These are phyloP conservation scores for Drosophila eohydei DNA, from an alignment of 2,888 invertebrate genomes.

Conservation along the genomic window DNA sequence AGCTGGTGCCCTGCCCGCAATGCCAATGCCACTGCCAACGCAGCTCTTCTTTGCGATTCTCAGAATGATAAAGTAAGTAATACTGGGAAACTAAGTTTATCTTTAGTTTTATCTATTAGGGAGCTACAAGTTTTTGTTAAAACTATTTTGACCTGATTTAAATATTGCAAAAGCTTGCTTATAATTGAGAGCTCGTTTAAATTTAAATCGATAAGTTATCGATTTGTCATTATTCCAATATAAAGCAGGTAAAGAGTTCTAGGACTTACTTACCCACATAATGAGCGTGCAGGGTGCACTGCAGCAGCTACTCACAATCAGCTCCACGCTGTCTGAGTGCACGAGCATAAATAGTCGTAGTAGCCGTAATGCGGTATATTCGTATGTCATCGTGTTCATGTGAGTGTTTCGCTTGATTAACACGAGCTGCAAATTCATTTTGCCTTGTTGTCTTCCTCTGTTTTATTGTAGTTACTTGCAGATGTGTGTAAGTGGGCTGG, in stretches of 20 bases:
- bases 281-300: conserved; percentile 48
- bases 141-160: no score
- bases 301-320: conserved; percentile 50
- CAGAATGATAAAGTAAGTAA: background rate
- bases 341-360: conserved; percentile 51
- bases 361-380: conserved; percentile 34
- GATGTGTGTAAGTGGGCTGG: conserved; percentile 23
- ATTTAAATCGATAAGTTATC: background rate
- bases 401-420: conserved; percentile 72
- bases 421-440: conserved; percentile 81
- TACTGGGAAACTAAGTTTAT: background rate
- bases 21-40: background rate
- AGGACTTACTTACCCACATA: conserved; percentile 2
- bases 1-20: conserved; percentile 31
- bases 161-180: background rate
- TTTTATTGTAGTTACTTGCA: conserved; percentile 9
- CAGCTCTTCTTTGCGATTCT: conserved; percentile 27
- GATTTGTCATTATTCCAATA: background rate
- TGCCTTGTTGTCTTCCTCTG: conserved; percentile 60
- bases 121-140: no score
- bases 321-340: conserved; percentile 77
- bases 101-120: background rate
- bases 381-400: conserved; percentile 37
- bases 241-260: background rate
- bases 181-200: background rate